Base-by-base conservation (phyloP, 2,113 vertebrate genomes). In the Phyllostomus discolor region DNA sequence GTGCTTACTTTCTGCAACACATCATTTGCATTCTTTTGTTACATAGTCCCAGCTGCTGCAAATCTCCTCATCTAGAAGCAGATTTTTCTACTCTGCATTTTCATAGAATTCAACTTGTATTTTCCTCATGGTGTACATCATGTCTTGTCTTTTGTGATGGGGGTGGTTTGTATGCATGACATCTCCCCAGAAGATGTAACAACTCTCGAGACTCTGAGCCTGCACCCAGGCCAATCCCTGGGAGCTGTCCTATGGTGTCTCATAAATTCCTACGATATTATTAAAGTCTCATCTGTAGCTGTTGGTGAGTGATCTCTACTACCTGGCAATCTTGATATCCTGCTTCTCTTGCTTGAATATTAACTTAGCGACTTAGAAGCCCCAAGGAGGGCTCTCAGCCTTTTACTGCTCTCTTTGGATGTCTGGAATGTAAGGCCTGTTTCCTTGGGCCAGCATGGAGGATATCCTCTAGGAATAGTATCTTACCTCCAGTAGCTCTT, bases 101-200 rank as follows among this genome's bases (percentile, higher is more conserved):
- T 54, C 41, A 46, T 66, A 16, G 41, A 88, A 38, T 57, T 91
- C 41, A 35, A 26, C 22, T 72, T 92, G 66, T 54, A 41, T 85
- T 73, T 90, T 76, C 41, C 24, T 76, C 72, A 66, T n/a, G 14
- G 22, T 38, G 16, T 91, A 66, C 4, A 16, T 67, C 52, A 22
- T 66, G 17, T 66, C 81, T 95, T 92, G 50, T 48, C 50, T 96
- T 97, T 88, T 73, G 76, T 46, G 66, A 78, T 73, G 31, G n/a
- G 24, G 8, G 31, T 80, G 59, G 90, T 90, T 95, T 92, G 12
- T 78, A 43, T 90, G 41, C 70, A 48, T 81, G 15, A 33, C n/a
- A 15, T 90, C 9, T 85, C 41, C 17, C 41, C 46, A 41, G 59
- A 81, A 84, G 88, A 72, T 81, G 20, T 69, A 90, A 90, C 31